These are phyloP conservation scores for Piaya cayana DNA, from an alignment of 2,113 vertebrate species.

Conservation along the genomic window DNA sequence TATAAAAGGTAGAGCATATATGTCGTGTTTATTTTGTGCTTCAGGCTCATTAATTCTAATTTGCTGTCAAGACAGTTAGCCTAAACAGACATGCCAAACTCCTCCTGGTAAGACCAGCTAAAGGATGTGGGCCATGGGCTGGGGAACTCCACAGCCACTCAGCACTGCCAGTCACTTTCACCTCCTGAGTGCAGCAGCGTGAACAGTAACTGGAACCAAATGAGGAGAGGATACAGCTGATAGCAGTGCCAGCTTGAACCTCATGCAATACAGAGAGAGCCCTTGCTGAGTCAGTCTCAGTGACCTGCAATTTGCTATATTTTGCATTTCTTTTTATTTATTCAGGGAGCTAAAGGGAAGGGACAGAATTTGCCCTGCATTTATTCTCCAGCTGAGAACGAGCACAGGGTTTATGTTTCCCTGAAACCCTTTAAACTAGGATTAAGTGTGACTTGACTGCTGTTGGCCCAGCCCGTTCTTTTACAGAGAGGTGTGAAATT, in stretches of 20 bases:
- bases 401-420: conserved; percentile 18
- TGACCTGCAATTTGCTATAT: background rate
- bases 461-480: background rate
- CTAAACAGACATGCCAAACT: background rate
- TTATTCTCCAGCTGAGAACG: background rate
- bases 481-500: conserved; percentile 47
- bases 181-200: background rate
- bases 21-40: conserved; percentile 41
- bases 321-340: background rate
- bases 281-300: background rate
- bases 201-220: rapidly evolving
- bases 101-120: background rate
- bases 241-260: background rate
- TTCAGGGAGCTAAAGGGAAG: background rate
- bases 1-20: background rate
- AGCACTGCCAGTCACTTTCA: background rate
- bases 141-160: rapidly evolving
- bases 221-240: background rate
- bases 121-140: background rate
- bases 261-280: no score
- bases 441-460: conserved; percentile 53
- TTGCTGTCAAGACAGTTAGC: conserved; percentile 43
- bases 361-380: background rate
- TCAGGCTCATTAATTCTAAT: background rate
- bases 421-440: conserved; percentile 32